Evolutionary conservation across 2,113 vertebrate genomes (phyloP).

Genomic region (Pan paniscus): DNA sequence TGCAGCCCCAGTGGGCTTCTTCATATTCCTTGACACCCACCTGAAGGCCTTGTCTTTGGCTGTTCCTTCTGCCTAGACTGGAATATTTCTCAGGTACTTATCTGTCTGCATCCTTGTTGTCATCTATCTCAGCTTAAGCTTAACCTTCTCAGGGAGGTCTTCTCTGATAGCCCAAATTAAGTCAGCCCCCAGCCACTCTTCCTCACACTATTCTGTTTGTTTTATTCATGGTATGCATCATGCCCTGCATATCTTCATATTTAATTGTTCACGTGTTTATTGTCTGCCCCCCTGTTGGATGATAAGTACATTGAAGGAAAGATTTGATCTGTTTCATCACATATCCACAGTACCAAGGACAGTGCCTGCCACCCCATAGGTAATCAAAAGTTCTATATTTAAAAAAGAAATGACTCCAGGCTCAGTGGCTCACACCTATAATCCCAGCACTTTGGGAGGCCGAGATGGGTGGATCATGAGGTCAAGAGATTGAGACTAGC

Average conservation of each 20-base stretch:
- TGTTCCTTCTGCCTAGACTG: neutral
- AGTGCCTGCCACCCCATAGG: neutral
- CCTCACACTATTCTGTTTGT: neutral
- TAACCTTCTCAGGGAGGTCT: neutral
- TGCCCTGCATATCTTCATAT: neutral
- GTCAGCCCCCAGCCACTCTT: neutral
- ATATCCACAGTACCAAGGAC: neutral
- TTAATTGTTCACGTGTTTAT: neutral
- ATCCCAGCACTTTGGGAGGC: too few species aligned
- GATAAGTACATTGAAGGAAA: neutral
- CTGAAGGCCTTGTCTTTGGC: neutral
- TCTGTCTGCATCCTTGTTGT: neutral
- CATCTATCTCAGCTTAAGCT: neutral
- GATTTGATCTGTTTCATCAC: neutral
- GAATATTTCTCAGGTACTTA: neutral
- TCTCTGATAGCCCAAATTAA: neutral
- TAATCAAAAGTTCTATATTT: neutral
- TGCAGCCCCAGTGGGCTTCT: neutral
- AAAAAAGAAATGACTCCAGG: neutral
- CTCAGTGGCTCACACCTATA: too few species aligned
- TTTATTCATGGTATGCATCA: neutral
- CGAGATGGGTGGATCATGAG: accelerated
- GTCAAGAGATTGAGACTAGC: too few species aligned
- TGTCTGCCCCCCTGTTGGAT: neutral
- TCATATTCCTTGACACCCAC: neutral